phyloP scores from a whole-genome alignment of 2,113 vertebrate genomes.

The Trematocara stigmaticum region DNA sequence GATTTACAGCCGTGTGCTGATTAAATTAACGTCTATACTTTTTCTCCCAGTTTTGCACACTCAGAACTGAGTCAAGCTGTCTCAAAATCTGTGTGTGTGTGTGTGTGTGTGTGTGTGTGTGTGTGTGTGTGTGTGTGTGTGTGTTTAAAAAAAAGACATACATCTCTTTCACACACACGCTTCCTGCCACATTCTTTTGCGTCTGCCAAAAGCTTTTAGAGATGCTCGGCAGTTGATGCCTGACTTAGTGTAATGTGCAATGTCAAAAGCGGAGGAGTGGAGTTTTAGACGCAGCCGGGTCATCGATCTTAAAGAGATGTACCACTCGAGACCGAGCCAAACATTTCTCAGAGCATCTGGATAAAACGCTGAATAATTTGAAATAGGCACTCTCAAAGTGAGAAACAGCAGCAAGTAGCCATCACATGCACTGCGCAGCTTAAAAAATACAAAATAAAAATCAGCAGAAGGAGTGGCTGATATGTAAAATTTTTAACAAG shows the following conservation, averaged over 20 bases:
- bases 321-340: background rate
- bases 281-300: background rate
- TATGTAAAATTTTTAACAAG: background rate
- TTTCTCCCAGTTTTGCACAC: constrained; percentile 17
- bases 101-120: background rate
- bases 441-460: background rate
- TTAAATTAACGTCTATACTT: constrained; percentile 31
- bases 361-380: background rate
- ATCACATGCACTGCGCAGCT: background rate
- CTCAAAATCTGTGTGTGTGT: background rate
- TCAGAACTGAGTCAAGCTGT: constrained; percentile 23
- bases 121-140: background rate
- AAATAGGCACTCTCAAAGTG: background rate
- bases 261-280: constrained; percentile 10
- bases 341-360: background rate
- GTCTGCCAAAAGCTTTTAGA: constrained; percentile 62
- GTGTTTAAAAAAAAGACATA: constrained; percentile 2
- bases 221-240: constrained; percentile 43
- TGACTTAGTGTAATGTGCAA: constrained; percentile 20
- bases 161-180: constrained; percentile 60
- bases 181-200: constrained; percentile 52
- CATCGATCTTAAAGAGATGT: constrained; percentile 18
- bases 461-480: background rate
- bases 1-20: constrained; percentile 54
- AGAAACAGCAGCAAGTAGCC: background rate